Base-by-base conservation (phyloP, 2,888 invertebrate genomes). In the Sylvicola cinctus region DNA sequence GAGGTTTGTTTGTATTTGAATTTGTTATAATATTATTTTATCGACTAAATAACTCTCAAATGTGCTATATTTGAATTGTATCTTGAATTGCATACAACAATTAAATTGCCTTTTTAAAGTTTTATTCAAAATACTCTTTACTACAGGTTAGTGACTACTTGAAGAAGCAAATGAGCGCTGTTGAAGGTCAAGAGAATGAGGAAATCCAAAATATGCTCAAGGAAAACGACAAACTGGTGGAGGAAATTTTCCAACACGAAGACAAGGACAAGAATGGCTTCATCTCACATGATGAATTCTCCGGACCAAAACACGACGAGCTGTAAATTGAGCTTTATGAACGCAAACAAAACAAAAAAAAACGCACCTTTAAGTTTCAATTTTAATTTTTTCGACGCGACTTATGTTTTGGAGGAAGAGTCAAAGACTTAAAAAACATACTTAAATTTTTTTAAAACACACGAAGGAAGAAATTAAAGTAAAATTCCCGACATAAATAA, bases 231-330 rank as follows among this genome's bases (percentile, higher is more conserved):
- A 88, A 88, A 53, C 70, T 93, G 36, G 85, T 93, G 6, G 85
- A 90, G 49, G 91, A 93, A 57, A 91, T 95, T 50, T 93, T 95
- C 73, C 84, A 87, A 52, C 90, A 91, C 54, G 93, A 95, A 57
- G 93, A 95, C 55, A 85, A 83, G 56, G 90, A 95, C 60, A 87
- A 85, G 57, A 91, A 95, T 51, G 93, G 93, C 39, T 85, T 74
- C 61, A 93, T 95, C 47, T 90, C 91, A 41, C 85, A 87, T 60
- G 83, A 81, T 32, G 93, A 95, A 60, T 95, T 95, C 65, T 88
- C 87, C 16, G 93, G 91, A 3, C 91, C 93, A 12, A 93, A 95
- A 55, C 93, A 93, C 58, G 95, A 95, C 56, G 95, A 93, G 61
- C 75, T 95, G 55, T 93, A 79, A 68, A 49, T 31, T 30, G 13